Percentiles rank a stretch among this genome's conserved stretches.
Conservation (phyloP, 2,797 vertebrate species). For the Rhinatrema bivittatum region DNA sequence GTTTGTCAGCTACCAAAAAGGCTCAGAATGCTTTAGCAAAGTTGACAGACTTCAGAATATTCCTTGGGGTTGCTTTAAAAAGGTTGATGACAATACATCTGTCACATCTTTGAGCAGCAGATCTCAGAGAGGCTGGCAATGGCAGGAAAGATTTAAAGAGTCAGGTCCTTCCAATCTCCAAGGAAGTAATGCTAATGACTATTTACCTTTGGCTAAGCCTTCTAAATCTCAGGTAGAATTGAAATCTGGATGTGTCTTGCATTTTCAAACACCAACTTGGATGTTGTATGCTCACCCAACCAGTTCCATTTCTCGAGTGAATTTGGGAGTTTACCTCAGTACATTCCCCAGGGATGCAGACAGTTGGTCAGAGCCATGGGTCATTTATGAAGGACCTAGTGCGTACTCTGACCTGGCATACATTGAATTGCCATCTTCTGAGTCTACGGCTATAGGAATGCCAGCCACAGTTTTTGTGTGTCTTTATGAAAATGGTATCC, state of each 20-base stretch:
- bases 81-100: accelerated
- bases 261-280: slow-evolving; percentile 77
- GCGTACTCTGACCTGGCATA: slow-evolving; percentile 89
- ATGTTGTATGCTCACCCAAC: slow-evolving; percentile 84
- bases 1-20: neutral
- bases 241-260: neutral
- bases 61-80: neutral
- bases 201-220: neutral
- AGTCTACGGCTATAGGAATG: slow-evolving; percentile 20
- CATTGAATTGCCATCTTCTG: slow-evolving; percentile 52
- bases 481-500: slow-evolving; percentile 76
- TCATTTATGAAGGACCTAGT: slow-evolving; percentile 85
- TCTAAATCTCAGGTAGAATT: neutral
- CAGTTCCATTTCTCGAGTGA: slow-evolving; percentile 60
- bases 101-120: accelerated
- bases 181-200: neutral
- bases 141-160: too few relatives aligned
- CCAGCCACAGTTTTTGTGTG: slow-evolving; percentile 68
- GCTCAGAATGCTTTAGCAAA: too few relatives aligned
- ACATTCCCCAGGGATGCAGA: slow-evolving; percentile 73
- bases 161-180: neutral
- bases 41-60: too few relatives aligned
- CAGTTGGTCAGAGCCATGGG: slow-evolving; percentile 87
- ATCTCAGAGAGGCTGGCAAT: too few relatives aligned
- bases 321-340: slow-evolving; percentile 80